Conservation (phyloP, 2,888 invertebrate species). For the Catocala sponsa region DNA sequence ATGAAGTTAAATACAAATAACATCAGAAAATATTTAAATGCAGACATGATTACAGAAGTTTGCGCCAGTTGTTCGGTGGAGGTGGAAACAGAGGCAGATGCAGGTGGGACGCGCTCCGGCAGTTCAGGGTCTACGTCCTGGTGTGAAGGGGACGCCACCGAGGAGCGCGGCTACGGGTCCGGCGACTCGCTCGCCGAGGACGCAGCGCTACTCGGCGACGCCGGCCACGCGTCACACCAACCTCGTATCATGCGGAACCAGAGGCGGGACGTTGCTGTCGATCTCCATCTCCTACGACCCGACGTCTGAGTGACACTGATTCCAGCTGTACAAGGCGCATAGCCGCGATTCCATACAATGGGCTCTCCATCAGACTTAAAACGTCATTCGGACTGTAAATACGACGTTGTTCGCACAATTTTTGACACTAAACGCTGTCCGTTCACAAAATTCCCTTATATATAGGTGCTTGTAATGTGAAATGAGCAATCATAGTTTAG, state of each 20-base stretch:
- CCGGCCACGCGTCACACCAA: slow-evolving; percentile 60
- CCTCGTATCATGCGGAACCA: slow-evolving; percentile 70
- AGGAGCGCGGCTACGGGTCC: slow-evolving; percentile 85
- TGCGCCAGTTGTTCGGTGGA: slow-evolving; percentile 83
- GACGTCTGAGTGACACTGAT: slow-evolving; percentile 67
- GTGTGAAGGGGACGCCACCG: slow-evolving; percentile 85
- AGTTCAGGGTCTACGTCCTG: slow-evolving; percentile 85
- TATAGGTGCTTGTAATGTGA: slow-evolving; percentile 72
- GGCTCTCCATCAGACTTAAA: slow-evolving; percentile 28
- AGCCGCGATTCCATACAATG: slow-evolving; percentile 13
- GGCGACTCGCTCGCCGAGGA: slow-evolving; percentile 85
- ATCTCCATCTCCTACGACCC: slow-evolving; percentile 81
- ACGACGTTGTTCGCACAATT: slow-evolving; percentile 59
- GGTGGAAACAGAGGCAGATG: slow-evolving; percentile 80
- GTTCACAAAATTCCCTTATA: slow-evolving; percentile 62
- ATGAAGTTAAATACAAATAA: slow-evolving; percentile 6
- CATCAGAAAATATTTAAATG: slow-evolving; percentile 30
- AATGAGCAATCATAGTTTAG: slow-evolving; percentile 69
- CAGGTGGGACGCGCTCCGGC: slow-evolving; percentile 73
- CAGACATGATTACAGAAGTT: slow-evolving; percentile 73
- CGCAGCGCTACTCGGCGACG: slow-evolving; percentile 77
- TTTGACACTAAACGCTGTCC: slow-evolving; percentile 59
- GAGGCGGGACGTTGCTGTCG: slow-evolving; percentile 82
- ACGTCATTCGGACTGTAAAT: slow-evolving; percentile 33
- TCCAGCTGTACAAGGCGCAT: slow-evolving; percentile 4